Evolutionary conservation across 23 tunicate genomes (phyloP), one percentile per base, ranked within the genome.

Genomic region (Botrylloides violaceus): DNA sequence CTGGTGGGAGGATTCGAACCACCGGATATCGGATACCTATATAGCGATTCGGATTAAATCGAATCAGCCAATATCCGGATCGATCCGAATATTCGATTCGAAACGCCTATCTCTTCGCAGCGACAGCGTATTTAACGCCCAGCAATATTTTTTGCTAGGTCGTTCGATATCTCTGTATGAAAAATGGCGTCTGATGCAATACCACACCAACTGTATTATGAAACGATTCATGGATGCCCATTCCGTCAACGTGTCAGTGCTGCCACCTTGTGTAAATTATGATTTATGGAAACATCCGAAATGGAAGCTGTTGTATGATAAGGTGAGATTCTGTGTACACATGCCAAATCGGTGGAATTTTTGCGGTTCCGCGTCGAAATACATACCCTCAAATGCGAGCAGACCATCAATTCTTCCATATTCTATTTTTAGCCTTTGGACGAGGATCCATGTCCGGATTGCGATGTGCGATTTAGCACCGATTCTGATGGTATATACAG

Each of bases 361-460:
- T n/a, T n/a, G n/a, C n/a, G n/a, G n/a, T n/a, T n/a, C n/a, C n/a
- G n/a, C n/a, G n/a, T n/a, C n/a, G n/a, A n/a, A n/a, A n/a, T n/a
- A n/a, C n/a, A n/a, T n/a, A n/a, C n/a, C n/a, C n/a, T n/a, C n/a
- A n/a, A n/a, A n/a, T n/a, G n/a, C n/a, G n/a, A n/a, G n/a, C n/a
- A n/a, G n/a, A n/a, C n/a, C n/a, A n/a, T n/a, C n/a, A n/a, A n/a
- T n/a, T n/a, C 53, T 43, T 15, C 53, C 9, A 7, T 43, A 15
- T 24, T 23, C 15, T 76, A 64, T 74, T 28, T 61, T 30, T 61
- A 95, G 94, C 99, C 99, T 2, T 65, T 95, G 66, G 99, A 95
- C 49, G 99, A 95, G 71, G 99, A 95, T 55, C 99, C 99, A 19
- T 95, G 99, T 73, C 99, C 99, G 19, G 99, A 95, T 58, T 95